Base-by-base conservation (phyloP, 92 coral and sea anemone genomes). In the Pocillopora grandis region DNA sequence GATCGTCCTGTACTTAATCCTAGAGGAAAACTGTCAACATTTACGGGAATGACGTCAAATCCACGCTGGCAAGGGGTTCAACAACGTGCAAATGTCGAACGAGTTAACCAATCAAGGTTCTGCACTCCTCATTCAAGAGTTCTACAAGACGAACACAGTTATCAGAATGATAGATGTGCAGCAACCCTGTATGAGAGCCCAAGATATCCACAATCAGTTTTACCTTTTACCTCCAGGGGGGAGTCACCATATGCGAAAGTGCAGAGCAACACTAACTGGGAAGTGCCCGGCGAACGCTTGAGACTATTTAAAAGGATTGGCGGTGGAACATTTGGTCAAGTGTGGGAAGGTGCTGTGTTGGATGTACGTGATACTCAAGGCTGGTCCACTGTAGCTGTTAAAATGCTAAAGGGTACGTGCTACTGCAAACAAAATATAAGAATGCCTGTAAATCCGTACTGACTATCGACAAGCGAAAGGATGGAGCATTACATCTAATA, bases 311-410 rank as follows among this genome's bases (percentile, higher is more conserved):
- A 83, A 31, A 83, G 70, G 60, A 74, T 83, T 17, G 87, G 87
- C 18, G 81, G 87, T 15, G 87, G 87, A 4, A 35, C 80, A 13
- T 83, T 83, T 23, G 87, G 87, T 62, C 73, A 83, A 42, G 87
- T 83, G 64, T 83, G 87, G 81, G 75, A 56, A 7, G 87, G 80
- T 8, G 27, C 36, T 17, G 80, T 35, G 5, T 62, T 10, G 62
- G 80, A 63, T 27, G 56, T 83, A 36, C 13, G 55, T 16, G 75
- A 80, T 31, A 35, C 27, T 19, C 9, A 63, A 57, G 74, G 72
- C 19, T 83, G 87, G 87, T 52, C 80, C 1, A 36, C 42, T 62
- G 87, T 83, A 1, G 87, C 87, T 55, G 80, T 83, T 19, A 83
- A 83, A 75, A 83, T 83, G 87, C 19, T 83, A 33, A 75, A 83